Evolutionary conservation across 2,888 invertebrate species (phyloP).

Genomic region (Acanthacorydalis orientalis): DNA sequence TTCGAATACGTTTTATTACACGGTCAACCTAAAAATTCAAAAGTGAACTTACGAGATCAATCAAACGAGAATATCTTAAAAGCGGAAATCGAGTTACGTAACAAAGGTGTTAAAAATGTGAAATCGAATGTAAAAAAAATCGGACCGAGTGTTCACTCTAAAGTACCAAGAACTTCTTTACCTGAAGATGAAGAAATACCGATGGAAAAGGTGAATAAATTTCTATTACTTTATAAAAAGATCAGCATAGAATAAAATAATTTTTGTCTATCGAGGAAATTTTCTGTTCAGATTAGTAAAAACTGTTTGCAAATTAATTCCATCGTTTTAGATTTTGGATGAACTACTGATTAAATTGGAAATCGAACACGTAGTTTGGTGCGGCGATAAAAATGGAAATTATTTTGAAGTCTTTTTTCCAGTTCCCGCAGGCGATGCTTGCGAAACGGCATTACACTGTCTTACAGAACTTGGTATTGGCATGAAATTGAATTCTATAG

Average conservation of each 20-base stretch:
- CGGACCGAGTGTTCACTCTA: constrained; percentile 8
- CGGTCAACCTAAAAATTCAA: constrained; percentile 18
- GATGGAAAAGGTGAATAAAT: constrained; percentile 45
- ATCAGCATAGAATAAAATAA: no score
- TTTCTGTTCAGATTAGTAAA: no score
- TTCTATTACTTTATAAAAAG: no score
- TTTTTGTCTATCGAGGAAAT: neutral
- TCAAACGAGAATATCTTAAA: constrained; percentile 21
- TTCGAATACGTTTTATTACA: constrained; percentile 42
- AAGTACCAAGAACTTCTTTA: no score
- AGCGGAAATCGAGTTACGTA: constrained; percentile 26
- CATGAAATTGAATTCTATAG: constrained; percentile 47
- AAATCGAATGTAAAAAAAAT: constrained; percentile 3
- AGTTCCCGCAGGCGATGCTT: constrained; percentile 47
- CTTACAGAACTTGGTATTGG: constrained; percentile 57
- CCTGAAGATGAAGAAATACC: constrained; percentile 35
- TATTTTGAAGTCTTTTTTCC: constrained; percentile 57
- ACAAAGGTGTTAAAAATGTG: constrained; percentile 13
- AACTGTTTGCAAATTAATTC: neutral
- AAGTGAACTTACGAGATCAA: constrained; percentile 12
- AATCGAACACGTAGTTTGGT: constrained; percentile 55
- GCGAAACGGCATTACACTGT: constrained; percentile 57
- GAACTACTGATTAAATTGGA: constrained; percentile 46
- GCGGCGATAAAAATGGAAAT: constrained; percentile 45
- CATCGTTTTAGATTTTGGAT: constrained; percentile 37